Percentiles rank a stretch among this genome's conserved stretches.
Evolutionary conservation across 2,888 invertebrate genomes (phyloP).

Genomic region (Micoletzkya japonica): DNA sequence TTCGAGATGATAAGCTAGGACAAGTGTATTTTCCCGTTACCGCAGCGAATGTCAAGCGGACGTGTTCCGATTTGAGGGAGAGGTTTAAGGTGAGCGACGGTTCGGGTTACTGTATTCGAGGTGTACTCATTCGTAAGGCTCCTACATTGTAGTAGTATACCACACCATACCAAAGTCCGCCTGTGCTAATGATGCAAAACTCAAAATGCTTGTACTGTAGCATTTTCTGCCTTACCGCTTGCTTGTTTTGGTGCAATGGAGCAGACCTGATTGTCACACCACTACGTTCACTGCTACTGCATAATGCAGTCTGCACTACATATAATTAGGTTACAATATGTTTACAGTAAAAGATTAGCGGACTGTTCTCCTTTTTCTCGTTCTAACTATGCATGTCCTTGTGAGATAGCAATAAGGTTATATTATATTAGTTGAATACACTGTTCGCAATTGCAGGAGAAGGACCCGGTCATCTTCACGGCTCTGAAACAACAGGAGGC

Average conservation of each 20-base stretch:
- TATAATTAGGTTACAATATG: background rate
- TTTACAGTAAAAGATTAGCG: background rate
- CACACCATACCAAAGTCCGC: no score
- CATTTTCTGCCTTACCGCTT: no score
- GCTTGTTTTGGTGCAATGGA: no score
- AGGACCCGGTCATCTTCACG: slow-evolving; percentile 46
- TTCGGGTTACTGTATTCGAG: background rate
- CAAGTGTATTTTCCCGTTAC: slow-evolving; percentile 43
- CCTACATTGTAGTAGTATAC: background rate
- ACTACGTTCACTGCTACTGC: no score
- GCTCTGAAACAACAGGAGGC: slow-evolving; percentile 35
- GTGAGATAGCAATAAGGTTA: no score
- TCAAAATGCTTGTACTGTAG: no score
- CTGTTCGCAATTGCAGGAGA: slow-evolving; percentile 38
- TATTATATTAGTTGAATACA: slow-evolving; percentile 10
- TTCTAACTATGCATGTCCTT: no score
- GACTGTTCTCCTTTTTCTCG: no score
- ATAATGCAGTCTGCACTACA: no score
- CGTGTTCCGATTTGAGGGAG: slow-evolving; percentile 41
- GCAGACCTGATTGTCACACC: no score
- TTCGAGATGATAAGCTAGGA: slow-evolving; percentile 40
- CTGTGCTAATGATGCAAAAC: no score
- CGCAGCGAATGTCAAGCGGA: slow-evolving; percentile 34
- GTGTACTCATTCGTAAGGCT: background rate
- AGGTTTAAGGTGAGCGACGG: slow-evolving; percentile 40